phyloP scores from a whole-genome alignment of 2,797 vertebrate genomes.

The Xerus rutilus region DNA sequence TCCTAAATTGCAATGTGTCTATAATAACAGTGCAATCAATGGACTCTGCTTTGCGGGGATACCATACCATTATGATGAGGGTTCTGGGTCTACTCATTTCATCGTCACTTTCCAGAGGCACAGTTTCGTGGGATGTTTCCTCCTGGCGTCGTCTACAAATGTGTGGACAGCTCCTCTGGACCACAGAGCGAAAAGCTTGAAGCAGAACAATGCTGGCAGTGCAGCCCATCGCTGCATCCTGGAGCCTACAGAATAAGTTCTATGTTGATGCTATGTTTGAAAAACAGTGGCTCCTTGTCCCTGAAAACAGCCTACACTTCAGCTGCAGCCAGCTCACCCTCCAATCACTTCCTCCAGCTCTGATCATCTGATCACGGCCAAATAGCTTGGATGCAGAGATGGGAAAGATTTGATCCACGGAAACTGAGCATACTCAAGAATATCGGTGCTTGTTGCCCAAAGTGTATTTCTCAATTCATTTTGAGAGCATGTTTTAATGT shows the following conservation, averaged over 20 bases:
- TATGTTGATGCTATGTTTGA: conserved; percentile 92
- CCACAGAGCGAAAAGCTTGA: conserved; percentile 94
- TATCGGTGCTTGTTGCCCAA: conserved; percentile 73
- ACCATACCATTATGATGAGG: conserved; percentile 96
- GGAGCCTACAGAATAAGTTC: conserved; percentile 93
- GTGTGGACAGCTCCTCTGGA: conserved; percentile 96
- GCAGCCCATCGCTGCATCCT: conserved; percentile 96
- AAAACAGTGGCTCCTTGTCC: conserved; percentile 96
- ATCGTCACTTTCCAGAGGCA: conserved; percentile 93
- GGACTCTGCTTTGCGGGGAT: conserved; percentile 67
- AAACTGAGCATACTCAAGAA: conserved; percentile 84
- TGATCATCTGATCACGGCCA: conserved; percentile 96
- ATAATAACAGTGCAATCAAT: conserved; percentile 66
- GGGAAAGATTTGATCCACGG: conserved; percentile 90
- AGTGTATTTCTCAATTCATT: conserved; percentile 80
- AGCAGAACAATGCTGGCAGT: conserved; percentile 97
- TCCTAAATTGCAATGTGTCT: conserved; percentile 49
- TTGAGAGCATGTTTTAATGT: conserved; percentile 80
- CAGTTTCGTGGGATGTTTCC: conserved; percentile 93
- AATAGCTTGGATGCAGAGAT: conserved; percentile 91
- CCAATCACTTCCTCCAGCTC: conserved; percentile 93
- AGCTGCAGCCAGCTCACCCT: conserved; percentile 94
- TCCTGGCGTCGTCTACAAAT: conserved; percentile 94
- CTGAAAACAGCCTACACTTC: conserved; percentile 92
- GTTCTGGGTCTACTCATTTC: conserved; percentile 94